phyloP scores from a whole-genome alignment of 2,113 vertebrate genomes.

The Erpornis zantholeuca region DNA sequence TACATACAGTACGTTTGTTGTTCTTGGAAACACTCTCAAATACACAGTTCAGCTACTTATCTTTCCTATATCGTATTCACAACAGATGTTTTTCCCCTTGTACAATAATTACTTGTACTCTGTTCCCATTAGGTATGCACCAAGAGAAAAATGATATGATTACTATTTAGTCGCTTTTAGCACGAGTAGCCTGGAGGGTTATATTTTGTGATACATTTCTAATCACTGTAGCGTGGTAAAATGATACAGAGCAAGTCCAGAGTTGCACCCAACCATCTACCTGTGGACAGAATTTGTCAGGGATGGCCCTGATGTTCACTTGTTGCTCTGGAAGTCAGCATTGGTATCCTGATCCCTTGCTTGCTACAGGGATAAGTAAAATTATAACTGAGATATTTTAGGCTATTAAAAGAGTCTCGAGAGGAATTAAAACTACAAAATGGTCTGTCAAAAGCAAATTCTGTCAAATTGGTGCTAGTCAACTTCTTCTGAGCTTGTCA shows the following conservation, averaged over 20 bases:
- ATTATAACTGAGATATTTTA: background rate
- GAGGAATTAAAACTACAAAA: background rate
- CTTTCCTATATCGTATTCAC: background rate
- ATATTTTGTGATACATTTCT: background rate
- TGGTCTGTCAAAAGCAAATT: background rate
- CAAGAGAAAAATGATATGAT: background rate
- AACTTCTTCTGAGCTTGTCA: background rate
- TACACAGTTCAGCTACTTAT: background rate
- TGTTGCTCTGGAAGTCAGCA: background rate
- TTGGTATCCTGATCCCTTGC: background rate
- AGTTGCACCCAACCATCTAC: background rate
- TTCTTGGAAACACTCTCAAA: background rate
- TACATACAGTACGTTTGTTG: background rate
- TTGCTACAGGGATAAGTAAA: background rate
- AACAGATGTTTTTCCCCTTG: background rate
- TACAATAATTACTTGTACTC: background rate
- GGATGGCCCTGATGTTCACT: background rate
- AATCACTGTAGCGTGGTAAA: background rate
- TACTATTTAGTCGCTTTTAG: background rate
- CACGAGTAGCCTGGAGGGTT: background rate
- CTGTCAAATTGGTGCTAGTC: background rate
- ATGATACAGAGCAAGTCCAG: background rate
- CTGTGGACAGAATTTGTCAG: background rate
- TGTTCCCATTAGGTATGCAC: background rate
- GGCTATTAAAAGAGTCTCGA: background rate